Evolutionary conservation across 2,888 invertebrate genomes (phyloP).

Genomic region (Gryllus longicercus): DNA sequence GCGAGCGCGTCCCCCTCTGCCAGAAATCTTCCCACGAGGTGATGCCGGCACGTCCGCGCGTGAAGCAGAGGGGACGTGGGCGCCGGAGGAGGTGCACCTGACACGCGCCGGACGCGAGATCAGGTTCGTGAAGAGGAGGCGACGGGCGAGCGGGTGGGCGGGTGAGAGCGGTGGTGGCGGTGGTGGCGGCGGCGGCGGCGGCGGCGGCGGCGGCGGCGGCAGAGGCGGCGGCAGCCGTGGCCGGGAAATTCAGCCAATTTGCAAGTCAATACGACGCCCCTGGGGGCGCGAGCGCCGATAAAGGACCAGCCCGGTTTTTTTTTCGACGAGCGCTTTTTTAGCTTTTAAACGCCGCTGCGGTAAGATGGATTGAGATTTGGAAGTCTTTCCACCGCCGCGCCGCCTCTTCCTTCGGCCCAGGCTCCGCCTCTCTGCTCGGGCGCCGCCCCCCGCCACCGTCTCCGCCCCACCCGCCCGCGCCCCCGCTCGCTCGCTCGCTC

Average conservation of each 20-base stretch:
- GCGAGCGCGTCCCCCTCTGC: too few species aligned
- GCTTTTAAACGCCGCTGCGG: conserved; percentile 17
- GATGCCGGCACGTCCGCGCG: too few species aligned
- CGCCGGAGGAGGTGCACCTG: too few species aligned
- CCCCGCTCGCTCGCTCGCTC: not conserved
- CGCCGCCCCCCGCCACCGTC: not conserved
- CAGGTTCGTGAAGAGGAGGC: too few species aligned
- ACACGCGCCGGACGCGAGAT: too few species aligned
- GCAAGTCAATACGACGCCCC: conserved; percentile 17
- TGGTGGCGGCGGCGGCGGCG: not conserved
- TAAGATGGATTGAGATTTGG: conserved; percentile 17
- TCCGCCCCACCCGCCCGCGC: not conserved
- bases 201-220: not conserved
- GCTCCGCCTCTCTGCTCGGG: not conserved
- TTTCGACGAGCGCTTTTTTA: conserved; percentile 11
- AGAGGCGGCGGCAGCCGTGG: not conserved
- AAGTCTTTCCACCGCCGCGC: conserved; percentile 1
- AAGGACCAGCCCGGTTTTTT: not conserved
- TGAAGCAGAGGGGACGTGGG: too few species aligned
- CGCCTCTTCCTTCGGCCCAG: conserved; percentile 2
- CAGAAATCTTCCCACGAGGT: too few species aligned
- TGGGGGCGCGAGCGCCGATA: conserved; percentile 1
- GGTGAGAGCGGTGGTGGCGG: not conserved
- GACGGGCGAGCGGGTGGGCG: not conserved
- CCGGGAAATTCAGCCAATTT: conserved; percentile 3